Base-by-base conservation (phyloP, 2,797 vertebrate genomes). In the Lepidocolaptes lacrymiger region DNA sequence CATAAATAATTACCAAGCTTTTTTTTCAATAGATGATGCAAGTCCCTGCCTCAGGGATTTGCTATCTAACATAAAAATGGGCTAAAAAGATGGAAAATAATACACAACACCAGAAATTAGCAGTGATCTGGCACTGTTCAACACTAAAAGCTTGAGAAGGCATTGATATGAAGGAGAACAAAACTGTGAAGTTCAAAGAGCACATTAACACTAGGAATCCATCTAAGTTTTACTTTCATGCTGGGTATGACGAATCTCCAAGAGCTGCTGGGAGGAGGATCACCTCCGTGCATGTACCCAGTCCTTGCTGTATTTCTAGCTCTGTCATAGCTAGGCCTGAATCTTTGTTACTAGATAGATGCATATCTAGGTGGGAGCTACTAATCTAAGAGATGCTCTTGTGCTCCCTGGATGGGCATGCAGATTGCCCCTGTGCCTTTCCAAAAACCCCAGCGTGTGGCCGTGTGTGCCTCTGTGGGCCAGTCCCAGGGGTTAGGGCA, bases 41-140 rank as follows among this genome's bases (percentile, higher is more conserved):
- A 91, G 37, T 36, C 20, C 32, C 64, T 43, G 43, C 76, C 78
- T 85, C 79, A 69, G 39, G 39, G 66, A 28, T 59, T 72, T 63
- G 19, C 43, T 75, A 18, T 36, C 62, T 81, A 44, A 48, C 87
- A 66, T 76, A 54, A 34, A 59, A 79, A 82, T 10, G 32, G 59
- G 34, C 85, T 85, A 66, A 88, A 93, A 81, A 79, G 34, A 69
- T 32, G 30, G 44, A 74, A 91, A 90, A 89, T 59, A 82, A 41
- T 51, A 74, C 37, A 80, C 21, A 22, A 9, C 14, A 59, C 7
- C 48, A 88, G 55, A 88, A 78, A 94, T 32, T 6, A 10, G 32
- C 14, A 39, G 24, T 6, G 9, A 12, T 34, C 9, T 75, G 62
- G 36, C 36, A 30, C 28, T 28, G 21, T 21, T 88, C 51, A 49